A percentile compares a stretch with the other conserved stretches of the same genome.
phyloP scores from a whole-genome alignment of 2,113 vertebrate genomes.

The Peucedramus taeniatus region DNA sequence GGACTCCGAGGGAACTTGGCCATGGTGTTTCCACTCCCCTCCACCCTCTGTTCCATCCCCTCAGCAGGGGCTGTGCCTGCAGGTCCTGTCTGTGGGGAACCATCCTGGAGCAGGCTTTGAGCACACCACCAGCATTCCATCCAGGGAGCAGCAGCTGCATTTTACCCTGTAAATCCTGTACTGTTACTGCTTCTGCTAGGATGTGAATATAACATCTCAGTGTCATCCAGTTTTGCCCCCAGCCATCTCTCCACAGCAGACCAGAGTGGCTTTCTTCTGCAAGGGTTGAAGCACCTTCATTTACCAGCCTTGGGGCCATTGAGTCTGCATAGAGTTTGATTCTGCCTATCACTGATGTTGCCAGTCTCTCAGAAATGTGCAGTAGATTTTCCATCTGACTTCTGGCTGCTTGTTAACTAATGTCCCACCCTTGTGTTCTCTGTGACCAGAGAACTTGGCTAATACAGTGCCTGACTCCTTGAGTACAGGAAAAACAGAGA shows the following conservation, averaged over 20 bases:
- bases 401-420: neutral
- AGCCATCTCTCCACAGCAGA: neutral
- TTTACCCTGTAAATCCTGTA: neutral
- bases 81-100: neutral
- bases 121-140: neutral
- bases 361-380: neutral
- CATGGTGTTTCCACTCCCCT: rapidly evolving
- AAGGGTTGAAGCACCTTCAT: neutral
- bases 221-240: neutral
- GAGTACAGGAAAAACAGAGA: neutral
- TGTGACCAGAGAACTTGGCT: neutral
- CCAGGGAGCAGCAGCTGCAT: neutral
- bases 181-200: neutral
- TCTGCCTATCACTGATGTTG: neutral
- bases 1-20: neutral
- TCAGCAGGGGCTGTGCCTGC: neutral
- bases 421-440: neutral
- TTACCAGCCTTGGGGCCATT: neutral
- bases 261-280: neutral
- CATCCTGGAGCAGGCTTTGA: neutral
- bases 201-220: neutral
- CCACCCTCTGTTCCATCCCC: neutral
- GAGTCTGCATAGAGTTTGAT: neutral
- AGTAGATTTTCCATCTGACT: neutral
- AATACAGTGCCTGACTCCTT: neutral